Evolutionary conservation across 2,797 vertebrate genomes (phyloP).

Genomic region (Chelonia mydas): DNA sequence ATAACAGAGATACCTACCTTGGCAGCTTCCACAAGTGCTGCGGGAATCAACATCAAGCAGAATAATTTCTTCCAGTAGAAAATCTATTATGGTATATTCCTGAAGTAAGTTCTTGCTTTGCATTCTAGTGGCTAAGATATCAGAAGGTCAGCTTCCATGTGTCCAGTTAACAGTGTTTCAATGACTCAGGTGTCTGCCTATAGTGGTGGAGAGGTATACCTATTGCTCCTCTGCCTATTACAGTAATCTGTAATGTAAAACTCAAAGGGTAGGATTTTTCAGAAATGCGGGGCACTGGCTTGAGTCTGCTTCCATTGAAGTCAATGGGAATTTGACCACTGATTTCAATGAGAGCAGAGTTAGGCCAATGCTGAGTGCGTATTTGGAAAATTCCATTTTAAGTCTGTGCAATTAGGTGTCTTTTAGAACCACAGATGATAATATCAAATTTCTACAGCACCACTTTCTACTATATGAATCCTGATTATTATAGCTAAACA

Average conservation of each 20-base stretch:
- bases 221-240: not conserved
- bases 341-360: not conserved
- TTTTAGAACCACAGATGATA: not conserved
- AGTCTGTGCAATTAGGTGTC: not conserved
- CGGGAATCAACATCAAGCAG: not conserved
- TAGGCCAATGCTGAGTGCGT: not conserved
- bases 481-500: not conserved
- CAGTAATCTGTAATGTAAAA: not conserved
- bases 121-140: not conserved
- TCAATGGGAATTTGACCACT: too few species aligned
- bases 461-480: not conserved
- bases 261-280: not conserved
- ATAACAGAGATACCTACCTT: not conserved
- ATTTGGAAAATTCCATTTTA: not conserved
- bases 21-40: not conserved
- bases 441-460: not conserved
- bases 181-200: not conserved
- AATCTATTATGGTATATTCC: not conserved
- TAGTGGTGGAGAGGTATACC: not conserved
- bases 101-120: not conserved
- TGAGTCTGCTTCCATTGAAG: not conserved
- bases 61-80: not conserved
- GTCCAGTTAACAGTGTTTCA: not conserved
- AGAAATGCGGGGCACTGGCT: fast-evolving
- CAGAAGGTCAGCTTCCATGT: not conserved